Conservation (phyloP, 2,888 invertebrate species). For the Parnassius smintheus region DNA sequence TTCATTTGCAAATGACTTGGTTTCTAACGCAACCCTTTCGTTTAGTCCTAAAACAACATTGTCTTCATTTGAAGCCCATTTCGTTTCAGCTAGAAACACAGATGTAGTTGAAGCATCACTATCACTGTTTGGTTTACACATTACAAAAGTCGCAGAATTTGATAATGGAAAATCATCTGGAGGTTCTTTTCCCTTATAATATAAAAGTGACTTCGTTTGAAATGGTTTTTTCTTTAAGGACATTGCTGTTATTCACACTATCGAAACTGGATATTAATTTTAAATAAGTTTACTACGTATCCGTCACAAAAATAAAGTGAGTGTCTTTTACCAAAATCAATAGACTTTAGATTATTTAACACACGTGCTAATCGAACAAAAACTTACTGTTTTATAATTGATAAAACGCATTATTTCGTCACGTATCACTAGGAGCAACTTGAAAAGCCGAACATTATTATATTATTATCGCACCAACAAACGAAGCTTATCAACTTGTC, state of each 20-base stretch:
- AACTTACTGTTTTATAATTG: slow-evolving; percentile 8
- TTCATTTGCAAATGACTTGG: neutral
- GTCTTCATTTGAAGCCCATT: slow-evolving; percentile 34
- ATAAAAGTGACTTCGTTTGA: slow-evolving; percentile 32
- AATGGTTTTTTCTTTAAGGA: slow-evolving; percentile 19
- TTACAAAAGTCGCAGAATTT: slow-evolving; percentile 23
- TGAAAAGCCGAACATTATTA: slow-evolving; percentile 11
- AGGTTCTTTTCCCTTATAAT: slow-evolving; percentile 31
- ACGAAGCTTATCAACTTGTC: slow-evolving; percentile 7
- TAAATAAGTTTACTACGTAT: too few relatives aligned
- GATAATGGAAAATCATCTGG: slow-evolving; percentile 8
- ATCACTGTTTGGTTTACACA: slow-evolving; percentile 32
- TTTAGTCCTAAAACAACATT: slow-evolving; percentile 26
- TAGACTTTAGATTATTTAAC: neutral
- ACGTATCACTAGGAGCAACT: slow-evolving; percentile 11
- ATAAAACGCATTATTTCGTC: slow-evolving; percentile 10
- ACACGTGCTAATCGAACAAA: slow-evolving; percentile 18
- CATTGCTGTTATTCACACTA: slow-evolving; percentile 5
- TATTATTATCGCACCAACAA: slow-evolving; percentile 17
- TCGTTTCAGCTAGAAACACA: slow-evolving; percentile 25
- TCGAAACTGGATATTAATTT: too few relatives aligned
- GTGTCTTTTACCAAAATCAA: neutral
- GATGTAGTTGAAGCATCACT: slow-evolving; percentile 13
- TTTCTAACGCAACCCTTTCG: neutral
- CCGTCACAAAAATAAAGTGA: too few relatives aligned